Evolutionary conservation across 2,888 invertebrate species (phyloP).

Genomic region (Drosophila pseudotakahashii): DNA sequence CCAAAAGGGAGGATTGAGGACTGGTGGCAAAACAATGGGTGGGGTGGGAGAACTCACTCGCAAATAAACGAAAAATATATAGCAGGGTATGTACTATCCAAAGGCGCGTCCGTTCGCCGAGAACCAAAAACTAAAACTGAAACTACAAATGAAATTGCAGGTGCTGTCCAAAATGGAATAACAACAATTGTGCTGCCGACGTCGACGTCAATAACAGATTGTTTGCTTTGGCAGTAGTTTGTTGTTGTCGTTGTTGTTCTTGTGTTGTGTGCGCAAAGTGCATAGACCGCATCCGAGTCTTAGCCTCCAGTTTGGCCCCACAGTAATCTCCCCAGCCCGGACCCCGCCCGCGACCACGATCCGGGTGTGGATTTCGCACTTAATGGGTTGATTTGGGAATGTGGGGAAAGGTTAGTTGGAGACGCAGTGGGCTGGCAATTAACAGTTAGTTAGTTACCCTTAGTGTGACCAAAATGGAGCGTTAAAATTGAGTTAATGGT

Average conservation of each 20-base stretch:
- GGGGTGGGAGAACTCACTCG: constrained; percentile 36
- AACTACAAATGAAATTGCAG: constrained; percentile 28
- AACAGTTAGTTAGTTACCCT: constrained; percentile 17
- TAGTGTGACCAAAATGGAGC: constrained; percentile 18
- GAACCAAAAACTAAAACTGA: constrained; percentile 26
- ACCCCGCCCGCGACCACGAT: neutral
- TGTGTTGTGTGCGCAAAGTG: constrained; percentile 34
- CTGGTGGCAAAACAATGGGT: constrained; percentile 9
- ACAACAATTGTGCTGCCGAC: constrained; percentile 15
- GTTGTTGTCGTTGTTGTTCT: neutral
- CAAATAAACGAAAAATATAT: constrained; percentile 10
- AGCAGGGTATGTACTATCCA: neutral
- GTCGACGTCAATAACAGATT: constrained; percentile 33
- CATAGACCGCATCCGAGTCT: constrained; percentile 37
- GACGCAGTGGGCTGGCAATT: constrained; percentile 21
- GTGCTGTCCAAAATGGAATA: constrained; percentile 27
- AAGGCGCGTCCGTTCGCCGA: constrained; percentile 23
- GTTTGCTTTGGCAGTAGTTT: constrained; percentile 13
- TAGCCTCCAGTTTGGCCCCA: constrained; percentile 7
- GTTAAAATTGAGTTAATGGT: neutral
- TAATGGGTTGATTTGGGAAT: constrained; percentile 15
- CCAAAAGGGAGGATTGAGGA: constrained; percentile 2
- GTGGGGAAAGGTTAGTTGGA: neutral
- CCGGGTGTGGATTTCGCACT: constrained; percentile 34
- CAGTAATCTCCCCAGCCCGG: neutral